Evolutionary conservation across 1,140 invertebrate genomes (phyloP).

Genomic region (Nixonia krombeini): DNA sequence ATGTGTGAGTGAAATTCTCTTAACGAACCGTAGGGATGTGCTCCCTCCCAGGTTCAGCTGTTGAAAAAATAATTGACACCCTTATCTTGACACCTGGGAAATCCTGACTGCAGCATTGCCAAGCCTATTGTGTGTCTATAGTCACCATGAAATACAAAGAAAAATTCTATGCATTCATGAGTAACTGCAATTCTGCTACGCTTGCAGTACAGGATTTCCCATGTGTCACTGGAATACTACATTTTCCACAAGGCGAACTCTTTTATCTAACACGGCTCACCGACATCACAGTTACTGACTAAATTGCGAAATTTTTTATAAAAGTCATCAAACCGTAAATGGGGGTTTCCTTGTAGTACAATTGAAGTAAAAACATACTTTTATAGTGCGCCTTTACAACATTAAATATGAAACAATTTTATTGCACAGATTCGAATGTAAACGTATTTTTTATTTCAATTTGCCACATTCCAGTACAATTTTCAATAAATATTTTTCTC

Average conservation of each 20-base stretch:
- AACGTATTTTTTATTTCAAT: too few species aligned
- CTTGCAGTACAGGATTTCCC: slow-evolving; percentile 39
- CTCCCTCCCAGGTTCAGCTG: neutral
- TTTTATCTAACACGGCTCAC: slow-evolving; percentile 34
- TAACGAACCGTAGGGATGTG: too few species aligned
- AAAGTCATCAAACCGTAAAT: slow-evolving; percentile 8
- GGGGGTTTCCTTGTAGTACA: too few species aligned
- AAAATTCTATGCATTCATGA: slow-evolving; percentile 49
- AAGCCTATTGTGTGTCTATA: slow-evolving; percentile 36
- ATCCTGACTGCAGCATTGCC: slow-evolving; percentile 14
- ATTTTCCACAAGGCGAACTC: slow-evolving; percentile 40
- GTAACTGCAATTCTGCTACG: slow-evolving; percentile 32
- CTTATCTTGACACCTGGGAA: slow-evolving; percentile 31
- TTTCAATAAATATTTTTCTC: too few species aligned
- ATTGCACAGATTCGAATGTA: too few species aligned
- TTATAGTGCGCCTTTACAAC: too few species aligned
- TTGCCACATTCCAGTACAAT: too few species aligned
- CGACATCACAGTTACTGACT: slow-evolving; percentile 6
- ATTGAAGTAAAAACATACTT: too few species aligned
- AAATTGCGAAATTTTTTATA: slow-evolving; percentile 20
- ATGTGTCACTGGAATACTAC: slow-evolving; percentile 37
- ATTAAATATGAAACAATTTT: too few species aligned
- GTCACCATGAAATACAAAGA: slow-evolving; percentile 39
- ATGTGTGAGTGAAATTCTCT: too few species aligned
- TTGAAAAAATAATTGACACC: slow-evolving; percentile 32